phyloP scores from a whole-genome alignment of 2,888 invertebrate genomes.

The Perdita meconis region DNA sequence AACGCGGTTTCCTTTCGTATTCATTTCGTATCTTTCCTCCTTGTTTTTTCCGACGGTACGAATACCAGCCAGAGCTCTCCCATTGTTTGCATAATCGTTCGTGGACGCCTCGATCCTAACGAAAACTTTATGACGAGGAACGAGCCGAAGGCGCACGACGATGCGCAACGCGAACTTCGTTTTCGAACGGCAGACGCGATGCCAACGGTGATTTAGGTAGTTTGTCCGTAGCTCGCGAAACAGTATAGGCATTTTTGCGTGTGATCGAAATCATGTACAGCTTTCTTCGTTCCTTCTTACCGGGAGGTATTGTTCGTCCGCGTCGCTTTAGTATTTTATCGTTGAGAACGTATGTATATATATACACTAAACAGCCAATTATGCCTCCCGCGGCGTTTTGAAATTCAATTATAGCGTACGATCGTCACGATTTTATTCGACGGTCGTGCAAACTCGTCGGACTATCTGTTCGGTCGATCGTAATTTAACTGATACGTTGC shows the following conservation, averaged over 20 bases:
- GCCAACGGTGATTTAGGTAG: slow-evolving; percentile 36
- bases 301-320: slow-evolving; percentile 36
- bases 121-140: not conserved
- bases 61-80: not conserved
- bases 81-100: slow-evolving; percentile 25
- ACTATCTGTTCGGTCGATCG: slow-evolving; percentile 16
- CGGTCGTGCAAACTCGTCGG: not conserved
- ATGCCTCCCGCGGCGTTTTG: slow-evolving; percentile 25
- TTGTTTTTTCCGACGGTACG: slow-evolving; percentile 26
- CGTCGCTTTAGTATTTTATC: slow-evolving; percentile 44
- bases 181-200: slow-evolving; percentile 11
- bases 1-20: slow-evolving; percentile 13
- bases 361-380: not conserved
- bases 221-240: slow-evolving; percentile 28
- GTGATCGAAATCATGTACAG: slow-evolving; percentile 52
- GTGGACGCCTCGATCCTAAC: slow-evolving; percentile 3
- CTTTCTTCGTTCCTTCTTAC: slow-evolving; percentile 43
- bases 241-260: slow-evolving; percentile 27
- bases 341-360: slow-evolving; percentile 38
- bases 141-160: slow-evolving; percentile 8
- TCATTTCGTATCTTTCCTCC: not conserved
- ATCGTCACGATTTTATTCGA: not conserved
- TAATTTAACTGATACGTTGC: slow-evolving; percentile 16
- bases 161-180: slow-evolving; percentile 7
- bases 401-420: slow-evolving; percentile 14